phyloP scores from a whole-genome alignment of 2,888 invertebrate species.

The Nymphalis polychloros region DNA sequence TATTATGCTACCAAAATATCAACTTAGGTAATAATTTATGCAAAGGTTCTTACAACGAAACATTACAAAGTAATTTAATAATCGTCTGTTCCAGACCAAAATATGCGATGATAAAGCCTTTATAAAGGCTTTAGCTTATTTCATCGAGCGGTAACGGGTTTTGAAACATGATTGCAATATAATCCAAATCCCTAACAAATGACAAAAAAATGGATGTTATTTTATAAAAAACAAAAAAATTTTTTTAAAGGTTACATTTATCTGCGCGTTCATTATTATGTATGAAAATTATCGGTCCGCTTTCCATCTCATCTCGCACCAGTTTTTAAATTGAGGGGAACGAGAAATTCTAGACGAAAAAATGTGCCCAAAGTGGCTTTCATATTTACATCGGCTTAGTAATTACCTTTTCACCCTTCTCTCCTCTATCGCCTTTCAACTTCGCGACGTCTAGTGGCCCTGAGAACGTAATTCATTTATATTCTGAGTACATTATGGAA shows the following conservation, averaged over 20 bases:
- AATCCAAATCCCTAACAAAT: background rate
- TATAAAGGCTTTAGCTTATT: background rate
- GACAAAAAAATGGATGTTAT: slow-evolving; percentile 17
- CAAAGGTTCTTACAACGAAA: background rate
- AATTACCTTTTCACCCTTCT: slow-evolving; percentile 74
- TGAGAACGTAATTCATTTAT: slow-evolving; percentile 51
- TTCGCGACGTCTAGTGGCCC: slow-evolving; percentile 54
- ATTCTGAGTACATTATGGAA: slow-evolving; percentile 51
- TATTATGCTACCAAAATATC: too few species aligned
- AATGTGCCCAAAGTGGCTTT: slow-evolving; percentile 24
- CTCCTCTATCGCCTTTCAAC: slow-evolving; percentile 58
- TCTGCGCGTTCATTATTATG: slow-evolving; percentile 34
- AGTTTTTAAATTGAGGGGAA: slow-evolving; percentile 31
- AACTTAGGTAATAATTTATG: too few species aligned
- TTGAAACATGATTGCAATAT: background rate
- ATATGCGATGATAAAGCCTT: too few species aligned
- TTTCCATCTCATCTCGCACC: slow-evolving; percentile 32
- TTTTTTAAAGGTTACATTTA: too few species aligned
- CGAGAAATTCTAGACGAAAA: slow-evolving; percentile 32
- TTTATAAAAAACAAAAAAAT: too few species aligned
- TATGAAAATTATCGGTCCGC: slow-evolving; percentile 32
- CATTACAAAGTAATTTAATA: background rate
- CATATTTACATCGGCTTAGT: slow-evolving; percentile 40
- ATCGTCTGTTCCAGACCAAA: too few species aligned
- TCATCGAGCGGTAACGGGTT: background rate